phyloP scores from a whole-genome alignment of 2,888 invertebrate species.

The Agonopterix subpropinquella region DNA sequence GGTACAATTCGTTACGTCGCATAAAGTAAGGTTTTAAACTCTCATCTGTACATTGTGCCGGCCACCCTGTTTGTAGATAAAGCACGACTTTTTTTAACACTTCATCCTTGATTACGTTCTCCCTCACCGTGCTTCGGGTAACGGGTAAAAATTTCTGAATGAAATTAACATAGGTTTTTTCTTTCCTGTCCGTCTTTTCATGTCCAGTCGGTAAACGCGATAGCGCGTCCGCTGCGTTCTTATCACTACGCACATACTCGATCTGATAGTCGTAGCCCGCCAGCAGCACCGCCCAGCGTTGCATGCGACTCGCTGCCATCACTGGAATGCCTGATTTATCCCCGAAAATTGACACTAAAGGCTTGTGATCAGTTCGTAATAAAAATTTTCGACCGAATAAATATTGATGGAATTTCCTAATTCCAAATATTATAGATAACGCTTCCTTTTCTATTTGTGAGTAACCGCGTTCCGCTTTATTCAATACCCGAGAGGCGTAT shows the following conservation, averaged over 20 bases:
- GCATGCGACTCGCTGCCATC: conserved; percentile 12
- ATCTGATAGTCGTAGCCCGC: conserved; percentile 5
- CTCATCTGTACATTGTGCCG: background rate
- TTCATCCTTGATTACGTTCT: background rate
- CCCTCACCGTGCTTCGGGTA: background rate
- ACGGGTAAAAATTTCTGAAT: conserved; percentile 6
- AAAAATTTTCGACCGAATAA: background rate
- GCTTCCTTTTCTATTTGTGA: conserved; percentile 11
- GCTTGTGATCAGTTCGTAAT: conserved; percentile 11
- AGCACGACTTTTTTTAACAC: background rate
- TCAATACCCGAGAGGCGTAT: too few species aligned
- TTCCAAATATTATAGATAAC: conserved; percentile 8
- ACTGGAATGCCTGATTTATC: conserved; percentile 10
- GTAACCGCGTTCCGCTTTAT: too few species aligned
- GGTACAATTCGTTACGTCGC: too few species aligned
- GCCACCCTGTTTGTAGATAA: conserved; percentile 1
- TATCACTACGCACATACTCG: background rate
- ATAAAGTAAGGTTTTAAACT: background rate
- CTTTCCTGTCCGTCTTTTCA: too few species aligned
- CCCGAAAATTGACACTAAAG: conserved; percentile 13
- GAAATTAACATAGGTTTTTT: conserved; percentile 4
- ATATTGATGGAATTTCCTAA: conserved; percentile 9
- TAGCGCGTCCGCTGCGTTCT: background rate
- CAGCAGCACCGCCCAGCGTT: conserved; percentile 8
- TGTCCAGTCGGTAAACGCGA: conserved; percentile 1